Evolutionary conservation across 2,797 vertebrate genomes (phyloP), one percentile per base, ranked within the genome.

Genomic region (Siniperca scherzeri): DNA sequence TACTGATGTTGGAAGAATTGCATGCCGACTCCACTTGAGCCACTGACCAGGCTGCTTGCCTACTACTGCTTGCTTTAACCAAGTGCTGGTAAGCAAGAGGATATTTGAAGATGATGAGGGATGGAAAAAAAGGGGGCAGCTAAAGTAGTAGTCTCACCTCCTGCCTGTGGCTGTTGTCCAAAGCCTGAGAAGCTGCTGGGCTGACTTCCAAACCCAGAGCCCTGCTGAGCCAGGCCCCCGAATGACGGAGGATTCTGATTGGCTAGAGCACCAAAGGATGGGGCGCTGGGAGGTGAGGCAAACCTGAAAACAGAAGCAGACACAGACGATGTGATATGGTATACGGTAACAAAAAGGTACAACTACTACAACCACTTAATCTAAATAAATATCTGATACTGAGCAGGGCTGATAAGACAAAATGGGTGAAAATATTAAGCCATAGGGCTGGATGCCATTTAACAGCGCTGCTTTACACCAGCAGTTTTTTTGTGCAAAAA

Each of bases 151-250:
- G 66, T 87, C 93, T 94, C 86, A 95, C 95, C 95, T 94, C 92
- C 94, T 13, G 86, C 9, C 78, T 94, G 94, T 67, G 90, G 93
- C 86, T 93, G 93, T 11, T 95, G 94, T 72, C 97, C 97, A 82
- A 99, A 99, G 74, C 96, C 95, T 0, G 98, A 94, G 94, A 99
- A 99, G n/a, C 95, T 94, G 56, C 87, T 91, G 25, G 96, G 97
- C 53, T 95, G 91, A 74, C 92, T 95, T 0, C 97, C 98, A 48
- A 97, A 97, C 0, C 95, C 86, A 4, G 94, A 0, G 0, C 91
- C 85, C 91, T 97, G 98, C 22, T 98, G 98, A 22, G 97, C 96
- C 80, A 99, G 86, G 0, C 88, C 93, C 6, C 98, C 98, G 2
- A 99, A 99, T 0, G 97, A 96, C 0, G 97, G 97, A 0, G 96